A percentile compares a stretch with the other conserved stretches of the same genome.
Evolutionary conservation across 1,140 invertebrate species (phyloP).

Genomic region (Lethrus apterus): DNA sequence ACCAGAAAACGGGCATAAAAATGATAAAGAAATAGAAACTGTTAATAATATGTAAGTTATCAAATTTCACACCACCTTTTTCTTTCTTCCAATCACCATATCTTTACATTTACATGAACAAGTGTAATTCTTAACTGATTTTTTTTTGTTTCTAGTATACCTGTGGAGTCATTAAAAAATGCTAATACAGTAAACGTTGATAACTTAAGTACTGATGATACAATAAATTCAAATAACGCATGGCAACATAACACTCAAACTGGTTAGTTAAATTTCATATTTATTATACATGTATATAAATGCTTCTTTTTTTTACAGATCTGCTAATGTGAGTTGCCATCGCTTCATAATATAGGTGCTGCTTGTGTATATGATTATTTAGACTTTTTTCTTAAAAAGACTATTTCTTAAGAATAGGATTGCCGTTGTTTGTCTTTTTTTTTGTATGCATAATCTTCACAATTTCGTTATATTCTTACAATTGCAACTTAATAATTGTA

Average conservation of each 20-base stretch:
- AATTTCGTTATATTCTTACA: neutral
- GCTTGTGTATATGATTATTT: conserved; percentile 21
- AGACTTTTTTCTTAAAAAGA: conserved; percentile 8
- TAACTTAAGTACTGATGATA: conserved; percentile 41
- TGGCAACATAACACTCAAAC: conserved; percentile 38
- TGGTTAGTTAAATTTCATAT: conserved; percentile 28
- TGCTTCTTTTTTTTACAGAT: conserved; percentile 21
- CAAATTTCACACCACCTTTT: too few relatives aligned
- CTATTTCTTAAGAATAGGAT: conserved; percentile 4
- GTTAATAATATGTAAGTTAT: conserved; percentile 39
- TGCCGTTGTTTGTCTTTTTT: conserved; percentile 1
- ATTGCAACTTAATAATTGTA: neutral
- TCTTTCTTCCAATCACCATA: conserved; percentile 4
- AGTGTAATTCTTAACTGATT: too few relatives aligned
- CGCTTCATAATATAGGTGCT: conserved; percentile 20
- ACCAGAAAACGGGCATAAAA: conserved; percentile 37
- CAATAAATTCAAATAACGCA: conserved; percentile 43
- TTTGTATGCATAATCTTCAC: neutral
- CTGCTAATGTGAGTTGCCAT: conserved; percentile 26
- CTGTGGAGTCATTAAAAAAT: conserved; percentile 51
- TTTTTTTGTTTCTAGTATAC: conserved; percentile 34
- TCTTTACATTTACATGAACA: neutral
- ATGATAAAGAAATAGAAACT: conserved; percentile 34
- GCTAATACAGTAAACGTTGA: conserved; percentile 43
- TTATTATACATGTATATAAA: neutral